Base-by-base conservation (phyloP, 2,797 vertebrate species). In the Vultur gryphus region DNA sequence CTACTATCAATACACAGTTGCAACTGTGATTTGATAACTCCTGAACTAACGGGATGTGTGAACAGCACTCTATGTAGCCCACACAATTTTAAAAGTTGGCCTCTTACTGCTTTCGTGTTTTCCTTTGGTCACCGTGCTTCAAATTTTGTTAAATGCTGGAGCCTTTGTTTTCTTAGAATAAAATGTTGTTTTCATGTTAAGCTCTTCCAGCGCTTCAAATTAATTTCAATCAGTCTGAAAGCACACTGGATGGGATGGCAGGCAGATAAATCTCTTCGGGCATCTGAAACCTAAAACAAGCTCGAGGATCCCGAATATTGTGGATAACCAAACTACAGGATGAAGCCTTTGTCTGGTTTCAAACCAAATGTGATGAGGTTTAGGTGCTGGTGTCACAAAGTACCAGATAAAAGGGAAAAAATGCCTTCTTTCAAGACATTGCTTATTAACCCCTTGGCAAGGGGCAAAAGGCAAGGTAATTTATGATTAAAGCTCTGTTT, bases 1-100 rank as follows among this genome's bases (percentile, higher is more conserved):
- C 49, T 52, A 4, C 35, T 65, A 28, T 31, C 31, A 85, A 16
- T 35, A 21, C 13, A 28, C 0, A 0, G 33, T 19, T n/a, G 33
- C 13, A 5, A 37, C 29, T 43, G 28, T 37, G 51, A 80, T 44
- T 69, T 69, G 28, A 0, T 46, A 62, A 70, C 17, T 73, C 64
- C 64, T 64, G 19, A 72, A 24, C 43, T 70, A 66, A 43, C 7
- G 51, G 26, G 44, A 49, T 61, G 12, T 29, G 46, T 70, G 59
- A 85, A 35, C 28, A 46, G 58, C 49, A n/a, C 35, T 43, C 33
- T 13, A 59, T 2, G 25, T 20, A 64, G 48, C 29, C 57, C 37
- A 29, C 29, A 54, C 13, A 31, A 43, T 77, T 85, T 80, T 35
- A 65, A 73, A 65, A 73, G 20, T 33, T 6, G n/a, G 18, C 41